Evolutionary conservation across 2,113 vertebrate species (phyloP).

Genomic region (Urocolius indicus): DNA sequence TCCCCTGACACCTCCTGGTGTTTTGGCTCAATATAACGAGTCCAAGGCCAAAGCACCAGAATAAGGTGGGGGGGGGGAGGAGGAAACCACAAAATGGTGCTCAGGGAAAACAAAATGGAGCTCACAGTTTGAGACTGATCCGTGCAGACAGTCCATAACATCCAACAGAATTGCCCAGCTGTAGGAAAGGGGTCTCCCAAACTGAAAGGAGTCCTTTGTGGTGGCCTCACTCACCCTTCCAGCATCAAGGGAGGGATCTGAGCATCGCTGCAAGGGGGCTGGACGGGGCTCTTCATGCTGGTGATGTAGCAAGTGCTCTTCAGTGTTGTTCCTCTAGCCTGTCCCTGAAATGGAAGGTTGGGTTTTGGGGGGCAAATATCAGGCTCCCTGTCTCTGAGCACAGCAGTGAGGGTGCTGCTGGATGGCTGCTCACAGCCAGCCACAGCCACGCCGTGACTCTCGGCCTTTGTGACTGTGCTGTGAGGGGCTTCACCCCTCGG

Average conservation of each 20-base stretch:
- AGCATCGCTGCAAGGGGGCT: neutral
- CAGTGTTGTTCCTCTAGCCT: accelerated
- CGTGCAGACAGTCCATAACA: constrained; percentile 59
- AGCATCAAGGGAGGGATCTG: accelerated
- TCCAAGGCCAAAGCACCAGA: constrained; percentile 40
- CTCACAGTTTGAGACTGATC: constrained; percentile 49
- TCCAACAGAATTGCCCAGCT: constrained; percentile 53
- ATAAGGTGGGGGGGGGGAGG: too few species aligned
- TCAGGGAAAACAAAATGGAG: constrained; percentile 54
- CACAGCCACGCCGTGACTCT: neutral
- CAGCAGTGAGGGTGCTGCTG: accelerated
- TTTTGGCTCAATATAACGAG: constrained; percentile 48
- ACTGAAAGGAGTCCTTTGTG: constrained; percentile 36
- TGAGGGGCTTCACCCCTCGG: accelerated
- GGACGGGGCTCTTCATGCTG: accelerated
- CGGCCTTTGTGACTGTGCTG: neutral
- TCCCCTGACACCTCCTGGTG: constrained; percentile 62
- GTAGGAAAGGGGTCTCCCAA: constrained; percentile 26
- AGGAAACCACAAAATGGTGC: constrained; percentile 42
- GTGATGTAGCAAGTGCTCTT: accelerated
- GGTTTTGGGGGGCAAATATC: accelerated
- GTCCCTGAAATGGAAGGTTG: accelerated
- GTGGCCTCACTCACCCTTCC: accelerated
- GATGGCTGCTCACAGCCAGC: accelerated
- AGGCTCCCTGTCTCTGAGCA: accelerated